Conservation (phyloP, 2,888 invertebrate species). For the Xylota sylvarum region DNA sequence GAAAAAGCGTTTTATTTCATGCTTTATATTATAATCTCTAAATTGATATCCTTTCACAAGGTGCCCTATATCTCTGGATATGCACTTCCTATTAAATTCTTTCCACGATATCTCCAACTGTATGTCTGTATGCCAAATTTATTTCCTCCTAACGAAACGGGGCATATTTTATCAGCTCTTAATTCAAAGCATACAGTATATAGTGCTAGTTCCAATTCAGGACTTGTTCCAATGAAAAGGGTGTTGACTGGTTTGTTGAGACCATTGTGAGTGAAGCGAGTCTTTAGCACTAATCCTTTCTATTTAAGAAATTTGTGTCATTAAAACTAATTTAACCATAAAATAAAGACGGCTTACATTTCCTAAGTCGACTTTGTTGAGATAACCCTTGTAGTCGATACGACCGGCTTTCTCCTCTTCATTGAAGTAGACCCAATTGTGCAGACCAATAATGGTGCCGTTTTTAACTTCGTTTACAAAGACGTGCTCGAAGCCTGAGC, state of each 20-base stretch:
- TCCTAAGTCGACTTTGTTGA: constrained; percentile 89
- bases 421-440: constrained; percentile 96
- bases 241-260: constrained; percentile 91
- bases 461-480: constrained; percentile 95
- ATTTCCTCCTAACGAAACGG: constrained; percentile 89
- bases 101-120: constrained; percentile 90
- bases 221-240: constrained; percentile 94
- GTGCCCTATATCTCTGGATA: constrained; percentile 90
- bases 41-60: background rate
- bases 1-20: constrained; percentile 14
- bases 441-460: constrained; percentile 92
- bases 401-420: constrained; percentile 90
- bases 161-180: constrained; percentile 90
- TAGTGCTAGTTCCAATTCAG: constrained; percentile 95
- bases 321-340: background rate
- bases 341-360: constrained; percentile 86
- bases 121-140: constrained; percentile 91
- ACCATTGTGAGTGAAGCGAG: constrained; percentile 90
- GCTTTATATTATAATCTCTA: constrained; percentile 17
- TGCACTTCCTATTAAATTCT: constrained; percentile 92
- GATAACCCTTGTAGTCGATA: constrained; percentile 92
- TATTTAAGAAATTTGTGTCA: constrained; percentile 80
- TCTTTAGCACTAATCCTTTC: constrained; percentile 91
- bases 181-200: constrained; percentile 94
- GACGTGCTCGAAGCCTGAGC: constrained; percentile 96